Base-by-base conservation (phyloP, 1,140 invertebrate genomes). In the Drosophila arizonae region DNA sequence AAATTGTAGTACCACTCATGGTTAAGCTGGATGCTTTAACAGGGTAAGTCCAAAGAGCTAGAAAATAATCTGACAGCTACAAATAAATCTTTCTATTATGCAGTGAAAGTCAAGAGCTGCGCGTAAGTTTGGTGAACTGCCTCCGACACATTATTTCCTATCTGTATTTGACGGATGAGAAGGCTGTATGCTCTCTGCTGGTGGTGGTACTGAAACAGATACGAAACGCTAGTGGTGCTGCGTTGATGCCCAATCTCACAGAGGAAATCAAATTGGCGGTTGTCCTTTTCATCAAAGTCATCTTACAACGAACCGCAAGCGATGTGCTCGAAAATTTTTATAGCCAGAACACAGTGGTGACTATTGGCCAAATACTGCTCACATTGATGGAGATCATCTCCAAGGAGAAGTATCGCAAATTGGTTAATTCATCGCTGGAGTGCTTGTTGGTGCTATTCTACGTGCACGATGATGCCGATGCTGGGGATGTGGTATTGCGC, bases 231-330 rank as follows among this genome's bases (percentile, higher is more conserved):
- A 79, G 72, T 13, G 61, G 55, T 5, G 62, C 70, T 11, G 46
- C 17, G 1, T 72, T 78, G 52, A 71, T 66, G 21, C 43, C 78
- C 0, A 69, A 80, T 70, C 75, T 91, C 0, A 87, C 87, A 3
- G 91, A 92, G 57, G 91, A 92, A 77, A 79, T 91, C 2, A 92
- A 92, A 62, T 64, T 91, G 61, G 89, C 84, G 13, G 71, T 74
- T 17, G 70, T 90, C 5, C 58, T 73, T 2, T 90, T 81, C 52
- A 85, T 90, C 17, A 54, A 71, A 1, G 74, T 79, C 46, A 57
- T 76, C 10, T 54, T 91, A 4, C 63, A 65, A 21, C 76, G 84
- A 0, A 79, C 84, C 1, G 79, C 79, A 0, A 79, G 67, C 39
- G 90, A 91, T 64, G 84, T 91, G 2, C 52, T 90, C 0, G 90